phyloP scores from a whole-genome alignment of 2,888 invertebrate genomes.

The Clostera curtula region DNA sequence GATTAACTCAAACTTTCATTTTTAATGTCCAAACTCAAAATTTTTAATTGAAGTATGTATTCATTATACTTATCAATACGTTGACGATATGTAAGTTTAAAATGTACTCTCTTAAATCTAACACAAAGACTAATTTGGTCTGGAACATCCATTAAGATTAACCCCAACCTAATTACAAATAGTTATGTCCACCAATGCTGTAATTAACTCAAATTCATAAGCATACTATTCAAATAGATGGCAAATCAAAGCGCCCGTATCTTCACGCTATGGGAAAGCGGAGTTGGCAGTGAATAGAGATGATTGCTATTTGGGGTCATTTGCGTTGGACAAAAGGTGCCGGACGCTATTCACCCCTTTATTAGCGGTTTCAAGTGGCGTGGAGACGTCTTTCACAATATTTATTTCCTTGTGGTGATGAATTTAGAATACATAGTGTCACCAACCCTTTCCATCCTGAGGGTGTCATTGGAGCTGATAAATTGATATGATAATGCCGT shows the following conservation, averaged over 20 bases:
- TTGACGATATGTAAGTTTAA: no score
- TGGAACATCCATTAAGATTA: constrained; percentile 30
- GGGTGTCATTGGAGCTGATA: no score
- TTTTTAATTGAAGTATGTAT: no score
- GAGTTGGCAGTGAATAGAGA: constrained; percentile 54
- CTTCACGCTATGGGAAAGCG: constrained; percentile 61
- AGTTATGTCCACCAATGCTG: constrained; percentile 39
- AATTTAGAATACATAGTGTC: no score
- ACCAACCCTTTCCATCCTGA: no score
- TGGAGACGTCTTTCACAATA: constrained; percentile 27
- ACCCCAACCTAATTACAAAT: constrained; percentile 15
- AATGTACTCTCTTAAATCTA: no score
- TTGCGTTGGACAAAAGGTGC: constrained; percentile 60
- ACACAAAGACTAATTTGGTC: no score
- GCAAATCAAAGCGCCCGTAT: constrained; percentile 71
- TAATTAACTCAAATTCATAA: constrained; percentile 66
- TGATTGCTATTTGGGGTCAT: constrained; percentile 70
- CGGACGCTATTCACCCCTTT: constrained; percentile 43
- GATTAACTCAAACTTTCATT: no score
- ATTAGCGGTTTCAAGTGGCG: constrained; percentile 21
- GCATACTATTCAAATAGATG: constrained; percentile 59
- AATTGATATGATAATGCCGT: neutral
- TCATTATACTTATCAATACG: no score
- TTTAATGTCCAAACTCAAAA: no score
- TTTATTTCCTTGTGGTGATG: constrained; percentile 2